Conservation (phyloP, 2,113 vertebrate genomes). For the Rhabdornis inornatus region DNA sequence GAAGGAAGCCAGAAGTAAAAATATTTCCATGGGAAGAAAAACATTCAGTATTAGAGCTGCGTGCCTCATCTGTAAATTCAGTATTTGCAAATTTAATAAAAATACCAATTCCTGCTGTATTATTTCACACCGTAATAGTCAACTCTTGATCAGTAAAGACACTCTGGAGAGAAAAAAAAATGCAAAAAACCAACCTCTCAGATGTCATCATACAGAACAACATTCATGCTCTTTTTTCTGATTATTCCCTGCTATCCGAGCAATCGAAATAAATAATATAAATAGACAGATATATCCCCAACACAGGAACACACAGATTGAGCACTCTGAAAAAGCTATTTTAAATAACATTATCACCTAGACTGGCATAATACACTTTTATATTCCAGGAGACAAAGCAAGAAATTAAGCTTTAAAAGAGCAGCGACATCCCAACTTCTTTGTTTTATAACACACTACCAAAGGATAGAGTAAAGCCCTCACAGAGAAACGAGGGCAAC, state of each 20-base stretch:
- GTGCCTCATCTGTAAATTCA: constrained; percentile 6
- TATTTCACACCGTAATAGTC: neutral
- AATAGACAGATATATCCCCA: neutral
- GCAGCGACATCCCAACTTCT: neutral
- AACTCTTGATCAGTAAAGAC: constrained; percentile 11
- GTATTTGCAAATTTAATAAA: constrained; percentile 8
- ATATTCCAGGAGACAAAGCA: constrained; percentile 11
- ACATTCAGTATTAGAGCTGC: constrained; percentile 19
- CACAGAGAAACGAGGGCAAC: neutral
- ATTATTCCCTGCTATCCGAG: constrained; percentile 27
- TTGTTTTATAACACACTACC: constrained; percentile 3
- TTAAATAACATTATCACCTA: constrained; percentile 17
- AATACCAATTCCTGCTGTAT: neutral
- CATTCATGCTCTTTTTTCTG: constrained; percentile 19
- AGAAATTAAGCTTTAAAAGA: constrained; percentile 30
- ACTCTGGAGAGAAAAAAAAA: neutral
- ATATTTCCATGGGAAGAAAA: constrained; percentile 19
- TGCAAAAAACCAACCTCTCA: constrained; percentile 18
- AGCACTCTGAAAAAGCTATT: constrained; percentile 24
- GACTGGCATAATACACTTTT: neutral
- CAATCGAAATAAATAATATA: constrained; percentile 14
- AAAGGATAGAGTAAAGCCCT: neutral
- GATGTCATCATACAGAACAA: constrained; percentile 40
- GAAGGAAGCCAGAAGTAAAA: constrained; percentile 54
- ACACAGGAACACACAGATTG: constrained; percentile 4